These are phyloP conservation scores for Galerucella pusilla DNA, from an alignment of 2,888 invertebrate species.

Conservation along the genomic window DNA sequence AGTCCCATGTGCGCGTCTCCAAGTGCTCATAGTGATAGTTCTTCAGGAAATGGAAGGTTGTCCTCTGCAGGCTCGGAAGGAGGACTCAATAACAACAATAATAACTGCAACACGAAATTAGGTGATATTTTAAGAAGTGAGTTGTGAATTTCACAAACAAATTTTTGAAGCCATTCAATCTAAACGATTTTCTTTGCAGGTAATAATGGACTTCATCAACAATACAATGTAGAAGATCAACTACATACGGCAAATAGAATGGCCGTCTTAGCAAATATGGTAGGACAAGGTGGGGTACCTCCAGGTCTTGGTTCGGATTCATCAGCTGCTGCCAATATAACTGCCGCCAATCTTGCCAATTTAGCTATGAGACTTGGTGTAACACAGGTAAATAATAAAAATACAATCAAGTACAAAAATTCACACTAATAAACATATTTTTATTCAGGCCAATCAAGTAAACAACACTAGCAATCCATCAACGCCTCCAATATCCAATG, in stretches of 20 bases:
- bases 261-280: conserved; percentile 78
- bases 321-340: conserved; percentile 72
- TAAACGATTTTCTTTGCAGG: conserved; percentile 50
- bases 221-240: conserved; percentile 73
- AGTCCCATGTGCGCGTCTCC: conserved; percentile 83
- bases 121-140: conserved; percentile 66
- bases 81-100: conserved; percentile 77
- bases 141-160: conserved; percentile 41
- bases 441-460: conserved; percentile 63
- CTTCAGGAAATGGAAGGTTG: conserved; percentile 82
- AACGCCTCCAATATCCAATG: conserved; percentile 65
- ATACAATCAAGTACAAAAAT: neutral
- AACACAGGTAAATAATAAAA: conserved; percentile 57
- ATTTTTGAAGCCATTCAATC: too few species aligned
- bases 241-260: conserved; percentile 72
- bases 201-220: conserved; percentile 71
- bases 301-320: conserved; percentile 68
- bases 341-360: conserved; percentile 76
- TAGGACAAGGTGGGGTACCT: conserved; percentile 72
- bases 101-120: conserved; percentile 72
- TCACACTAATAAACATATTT: neutral
- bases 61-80: conserved; percentile 85
- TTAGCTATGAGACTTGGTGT: conserved; percentile 76
- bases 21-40: conserved; percentile 87
- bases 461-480: conserved; percentile 65